Conservation (phyloP, 2,113 vertebrate genomes). For the Otus sunia region DNA sequence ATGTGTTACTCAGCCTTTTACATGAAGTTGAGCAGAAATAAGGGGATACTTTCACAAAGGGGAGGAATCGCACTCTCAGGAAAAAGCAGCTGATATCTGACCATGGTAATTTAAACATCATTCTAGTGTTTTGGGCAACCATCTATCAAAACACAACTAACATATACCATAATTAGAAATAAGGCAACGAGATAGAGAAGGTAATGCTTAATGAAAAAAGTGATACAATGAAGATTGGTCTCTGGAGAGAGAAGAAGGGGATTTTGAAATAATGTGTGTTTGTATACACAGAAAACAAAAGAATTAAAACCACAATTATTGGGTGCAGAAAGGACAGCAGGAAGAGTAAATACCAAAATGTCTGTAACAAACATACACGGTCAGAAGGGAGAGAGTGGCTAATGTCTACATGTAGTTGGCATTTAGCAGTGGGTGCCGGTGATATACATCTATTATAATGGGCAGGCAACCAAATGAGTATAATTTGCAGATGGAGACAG, state of each 20-base stretch:
- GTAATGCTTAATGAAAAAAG: background rate
- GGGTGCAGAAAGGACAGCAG: background rate
- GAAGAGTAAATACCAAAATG: background rate
- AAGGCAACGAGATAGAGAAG: background rate
- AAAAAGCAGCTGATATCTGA: background rate
- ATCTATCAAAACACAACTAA: slow-evolving; percentile 2
- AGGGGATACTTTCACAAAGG: background rate
- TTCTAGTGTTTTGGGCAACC: background rate
- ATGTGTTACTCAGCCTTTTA: background rate
- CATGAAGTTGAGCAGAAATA: background rate
- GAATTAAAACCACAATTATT: background rate
- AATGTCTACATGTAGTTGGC: background rate
- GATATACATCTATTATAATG: background rate
- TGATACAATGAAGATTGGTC: background rate
- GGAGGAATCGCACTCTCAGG: background rate
- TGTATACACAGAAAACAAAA: background rate
- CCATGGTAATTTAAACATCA: background rate
- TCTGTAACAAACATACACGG: background rate
- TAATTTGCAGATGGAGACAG: background rate
- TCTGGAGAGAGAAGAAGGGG: background rate
- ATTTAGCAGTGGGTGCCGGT: background rate
- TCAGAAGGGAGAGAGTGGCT: background rate
- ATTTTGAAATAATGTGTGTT: background rate
- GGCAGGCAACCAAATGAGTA: background rate
- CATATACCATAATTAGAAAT: background rate